Conservation (phyloP, 2,113 vertebrate genomes). For the Cygnus buccinator region DNA sequence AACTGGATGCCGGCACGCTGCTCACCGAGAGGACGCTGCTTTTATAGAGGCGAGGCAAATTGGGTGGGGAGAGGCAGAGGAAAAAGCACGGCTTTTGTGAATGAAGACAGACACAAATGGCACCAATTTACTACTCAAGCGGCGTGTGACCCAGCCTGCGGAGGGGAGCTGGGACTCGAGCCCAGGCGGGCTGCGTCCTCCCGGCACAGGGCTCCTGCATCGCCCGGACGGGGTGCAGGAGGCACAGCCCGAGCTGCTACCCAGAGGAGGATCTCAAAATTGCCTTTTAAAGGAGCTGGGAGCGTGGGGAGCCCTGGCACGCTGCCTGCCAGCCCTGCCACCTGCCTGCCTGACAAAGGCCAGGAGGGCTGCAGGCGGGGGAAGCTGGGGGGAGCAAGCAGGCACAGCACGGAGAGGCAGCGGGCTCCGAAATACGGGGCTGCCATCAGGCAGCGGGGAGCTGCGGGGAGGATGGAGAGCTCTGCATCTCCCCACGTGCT, state of each 20-base stretch:
- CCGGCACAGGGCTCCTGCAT: not conserved
- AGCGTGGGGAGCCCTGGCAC: not conserved
- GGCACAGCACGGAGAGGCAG: not conserved
- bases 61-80: not conserved
- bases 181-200: not conserved
- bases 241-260: not conserved
- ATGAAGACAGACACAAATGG: not conserved
- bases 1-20: not conserved
- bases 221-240: not conserved
- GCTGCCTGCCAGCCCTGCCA: not conserved
- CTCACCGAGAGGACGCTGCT: not conserved
- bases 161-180: not conserved
- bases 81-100: not conserved
- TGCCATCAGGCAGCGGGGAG: not conserved
- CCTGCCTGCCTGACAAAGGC: not conserved
- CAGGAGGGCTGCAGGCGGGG: not conserved
- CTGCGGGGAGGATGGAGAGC: not conserved
- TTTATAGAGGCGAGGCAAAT: not conserved
- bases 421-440: not conserved
- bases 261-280: not conserved
- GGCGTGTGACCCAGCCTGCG: not conserved
- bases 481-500: not conserved
- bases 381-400: accelerated
- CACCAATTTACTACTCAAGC: not conserved
- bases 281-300: not conserved